Base-by-base conservation (phyloP, 1,140 invertebrate species). In the Ips nitidus region DNA sequence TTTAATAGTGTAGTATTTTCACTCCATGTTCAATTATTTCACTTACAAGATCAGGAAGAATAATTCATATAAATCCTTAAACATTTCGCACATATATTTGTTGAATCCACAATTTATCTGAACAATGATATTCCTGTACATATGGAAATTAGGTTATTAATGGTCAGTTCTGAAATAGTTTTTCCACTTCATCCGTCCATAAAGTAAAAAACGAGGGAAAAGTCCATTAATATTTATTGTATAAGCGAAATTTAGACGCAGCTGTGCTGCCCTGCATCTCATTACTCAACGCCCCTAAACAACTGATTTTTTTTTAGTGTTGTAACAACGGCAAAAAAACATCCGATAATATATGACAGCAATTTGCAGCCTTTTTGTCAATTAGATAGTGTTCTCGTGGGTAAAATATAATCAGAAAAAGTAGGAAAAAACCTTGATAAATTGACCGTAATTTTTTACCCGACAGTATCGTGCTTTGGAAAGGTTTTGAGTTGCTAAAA, bases 331-430 rank as follows among this genome's bases (percentile, higher is more conserved):
- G 66, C 67, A 74, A 74, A 71, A 70, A 71, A 58, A 22, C 22
- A 22, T 22, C 66, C 69, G 8, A 55, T 74, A 69, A 74, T 74
- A 71, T 74, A 74, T 74, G 65, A 62, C 61, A 47, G 45, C 63
- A 69, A 62, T 74, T 73, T 73, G 67, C 53, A 63, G 52, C 69
- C 72, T 73, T 71, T 71, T 74, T 68, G 65, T 74, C 70, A 71
- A 71, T 74, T 74, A 71, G 59, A 65, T 66, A 58, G 53, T 58
- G 55, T 50, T 58, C 41, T 65, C 41, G 40, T 55, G 52, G 40
- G 63, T 65, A 56, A 65, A 65, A 56, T 36, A 65, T 65, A 38
- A 56, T 55, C 63, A 42, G 41, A 56, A 53, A 65, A 65, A 65
- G 52, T 65, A 39, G 63, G n/a, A 22, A 65, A 55, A 43, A 45